Conservation (phyloP, 2,888 invertebrate genomes). For the Taphrorychus bicolor region DNA sequence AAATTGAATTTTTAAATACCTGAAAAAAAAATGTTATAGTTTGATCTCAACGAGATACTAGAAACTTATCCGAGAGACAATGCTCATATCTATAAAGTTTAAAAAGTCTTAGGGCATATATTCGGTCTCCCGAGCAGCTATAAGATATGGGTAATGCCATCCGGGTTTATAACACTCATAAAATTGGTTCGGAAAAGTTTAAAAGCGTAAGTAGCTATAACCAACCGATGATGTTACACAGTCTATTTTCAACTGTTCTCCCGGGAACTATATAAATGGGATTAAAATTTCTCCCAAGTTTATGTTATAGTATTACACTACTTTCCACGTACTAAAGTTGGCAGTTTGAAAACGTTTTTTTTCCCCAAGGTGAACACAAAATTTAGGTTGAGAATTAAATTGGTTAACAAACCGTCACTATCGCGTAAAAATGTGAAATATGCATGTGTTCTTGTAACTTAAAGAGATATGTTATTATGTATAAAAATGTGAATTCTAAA, state of each 20-base stretch:
- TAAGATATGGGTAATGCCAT: constrained; percentile 21
- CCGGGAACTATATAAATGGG: constrained; percentile 12
- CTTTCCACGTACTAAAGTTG: background rate
- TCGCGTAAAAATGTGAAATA: too few relatives aligned
- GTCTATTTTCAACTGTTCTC: constrained; percentile 21
- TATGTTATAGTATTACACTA: background rate
- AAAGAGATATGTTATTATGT: too few relatives aligned
- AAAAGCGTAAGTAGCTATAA: constrained; percentile 40
- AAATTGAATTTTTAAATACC: too few relatives aligned
- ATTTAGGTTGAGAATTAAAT: too few relatives aligned
- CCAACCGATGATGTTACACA: constrained; percentile 40
- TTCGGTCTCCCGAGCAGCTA: constrained; percentile 8
- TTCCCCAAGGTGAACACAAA: background rate
- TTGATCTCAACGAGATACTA: too few relatives aligned
- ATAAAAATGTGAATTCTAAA: too few relatives aligned
- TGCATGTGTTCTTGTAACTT: too few relatives aligned
- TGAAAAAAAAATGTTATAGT: too few relatives aligned
- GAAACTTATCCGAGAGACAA: background rate
- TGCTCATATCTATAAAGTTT: constrained; percentile 5
- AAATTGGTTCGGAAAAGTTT: constrained; percentile 33
- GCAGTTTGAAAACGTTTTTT: background rate
- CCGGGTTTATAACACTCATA: constrained; percentile 34
- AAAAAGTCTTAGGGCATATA: constrained; percentile 26
- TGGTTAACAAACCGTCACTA: too few relatives aligned
- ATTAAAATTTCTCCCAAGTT: constrained; percentile 10